A percentile compares a stretch with the other conserved stretches of the same genome.
These are phyloP conservation scores for Egretta garzetta DNA, from an alignment of 2,113 vertebrate species.

Conservation along the genomic window DNA sequence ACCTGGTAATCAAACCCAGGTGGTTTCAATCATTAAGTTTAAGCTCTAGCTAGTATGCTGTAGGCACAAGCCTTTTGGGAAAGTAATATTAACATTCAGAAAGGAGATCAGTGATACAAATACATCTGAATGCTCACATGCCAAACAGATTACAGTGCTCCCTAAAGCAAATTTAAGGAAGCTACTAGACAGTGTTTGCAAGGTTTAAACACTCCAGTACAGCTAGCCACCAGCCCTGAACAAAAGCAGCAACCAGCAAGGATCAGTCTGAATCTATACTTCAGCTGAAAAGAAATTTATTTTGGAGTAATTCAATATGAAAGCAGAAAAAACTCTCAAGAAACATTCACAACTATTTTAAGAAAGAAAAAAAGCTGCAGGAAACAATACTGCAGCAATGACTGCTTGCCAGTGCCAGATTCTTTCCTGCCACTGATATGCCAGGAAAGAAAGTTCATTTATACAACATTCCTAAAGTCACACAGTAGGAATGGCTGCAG, in stretches of 20 bases:
- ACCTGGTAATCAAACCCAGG: background rate
- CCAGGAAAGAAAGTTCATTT: conserved; percentile 26
- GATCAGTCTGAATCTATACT: background rate
- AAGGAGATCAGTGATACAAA: background rate
- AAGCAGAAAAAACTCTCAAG: background rate
- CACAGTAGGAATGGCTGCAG: background rate
- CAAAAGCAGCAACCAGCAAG: background rate
- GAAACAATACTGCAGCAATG: background rate
- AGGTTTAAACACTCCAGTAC: background rate
- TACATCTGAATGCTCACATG: background rate
- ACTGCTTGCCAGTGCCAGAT: background rate
- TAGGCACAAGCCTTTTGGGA: background rate
- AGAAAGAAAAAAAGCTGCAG: background rate
- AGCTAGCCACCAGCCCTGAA: background rate
- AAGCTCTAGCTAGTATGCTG: background rate
- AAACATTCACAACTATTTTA: background rate
- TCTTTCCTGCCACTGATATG: conserved; percentile 1
- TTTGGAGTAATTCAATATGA: background rate
- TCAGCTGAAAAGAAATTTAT: background rate
- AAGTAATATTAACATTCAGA: background rate
- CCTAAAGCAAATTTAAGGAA: background rate
- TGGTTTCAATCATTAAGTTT: background rate
- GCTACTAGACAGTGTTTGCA: background rate
- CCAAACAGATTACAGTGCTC: background rate
- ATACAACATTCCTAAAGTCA: conserved; percentile 25